Base-by-base conservation (phyloP, 2,797 vertebrate species). In the Mallotus villosus region DNA sequence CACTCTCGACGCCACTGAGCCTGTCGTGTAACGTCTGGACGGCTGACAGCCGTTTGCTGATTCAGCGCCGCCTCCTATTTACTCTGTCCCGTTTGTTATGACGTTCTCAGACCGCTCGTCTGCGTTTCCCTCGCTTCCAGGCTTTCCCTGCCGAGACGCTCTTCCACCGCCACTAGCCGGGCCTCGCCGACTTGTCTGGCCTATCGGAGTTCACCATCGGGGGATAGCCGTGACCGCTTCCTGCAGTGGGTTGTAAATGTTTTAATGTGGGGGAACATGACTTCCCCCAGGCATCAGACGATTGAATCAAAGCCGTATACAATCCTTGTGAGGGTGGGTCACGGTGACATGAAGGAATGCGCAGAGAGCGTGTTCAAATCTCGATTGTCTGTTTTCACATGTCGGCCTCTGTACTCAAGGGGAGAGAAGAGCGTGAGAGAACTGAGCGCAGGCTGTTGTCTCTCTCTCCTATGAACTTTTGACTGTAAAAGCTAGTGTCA, bases 1-100 rank as follows among this genome's bases (percentile, higher is more conserved):
- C 81, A 81, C 85, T 83, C 79, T 77, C 77, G 66, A 73, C 76
- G 24, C 46, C 69, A 73, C 80, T 61, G 66, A 74, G 78, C 76
- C 81, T 79, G 67, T 87, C 85, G 76, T 75, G 86, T 78, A 82
- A 75, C 73, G 67, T 72, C 22, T 78, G 72, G 82, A 86, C 74
- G 76, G 82, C 78, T 91, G 91, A 91, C 89, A 91, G 88, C 85
- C 88, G 85, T 85, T 90, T 86, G 85, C 82, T 85, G 87, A 90
- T 86, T 85, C 83, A 60, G 71, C 78, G 85, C 85, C 86, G 84
- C 68, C 75, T 86, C 84, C 88, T 89, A 86, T 91, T 92, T 91
- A 87, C 86, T 85, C 86, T 79, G 85, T 85, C 86, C 41, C 85
- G 83, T 87, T 90, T 89, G 89, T 90, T 90, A 85, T 81, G 88